These are phyloP conservation scores for Montipora foliosa DNA, from an alignment of 64 coral and sea anemone genomes.

Conservation along the genomic window DNA sequence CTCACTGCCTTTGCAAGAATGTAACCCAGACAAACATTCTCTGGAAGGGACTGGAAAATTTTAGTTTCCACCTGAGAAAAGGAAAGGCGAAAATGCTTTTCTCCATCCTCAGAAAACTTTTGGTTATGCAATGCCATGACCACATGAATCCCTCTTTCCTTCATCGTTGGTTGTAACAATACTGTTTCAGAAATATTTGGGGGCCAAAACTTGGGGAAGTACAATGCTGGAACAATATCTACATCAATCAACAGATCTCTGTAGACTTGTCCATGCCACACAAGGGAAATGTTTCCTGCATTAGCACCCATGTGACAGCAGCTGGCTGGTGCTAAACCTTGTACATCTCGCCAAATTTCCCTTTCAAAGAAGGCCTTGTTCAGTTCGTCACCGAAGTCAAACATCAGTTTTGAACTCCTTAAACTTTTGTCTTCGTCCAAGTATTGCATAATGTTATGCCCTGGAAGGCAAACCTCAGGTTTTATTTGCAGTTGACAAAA, in stretches of 20 bases:
- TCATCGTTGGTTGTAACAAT: not conserved
- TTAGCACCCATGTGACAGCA: not conserved
- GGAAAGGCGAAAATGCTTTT: conserved; percentile 42
- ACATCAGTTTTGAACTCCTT: conserved; percentile 10
- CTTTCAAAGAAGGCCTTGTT: not conserved
- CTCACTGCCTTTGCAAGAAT: conserved; percentile 48
- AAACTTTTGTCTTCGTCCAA: conserved; percentile 35
- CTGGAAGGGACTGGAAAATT: conserved; percentile 27
- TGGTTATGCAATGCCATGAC: conserved; percentile 11
- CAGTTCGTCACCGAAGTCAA: conserved; percentile 8
- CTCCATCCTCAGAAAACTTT: conserved; percentile 5
- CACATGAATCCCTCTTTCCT: conserved; percentile 14
- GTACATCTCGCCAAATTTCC: conserved; percentile 15
- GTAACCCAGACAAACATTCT: not conserved
- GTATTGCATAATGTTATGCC: not conserved
- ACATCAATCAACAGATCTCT: conserved; percentile 9
- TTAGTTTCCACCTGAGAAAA: conserved; percentile 21
- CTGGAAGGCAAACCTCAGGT: conserved; percentile 5
- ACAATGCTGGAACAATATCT: conserved; percentile 26
- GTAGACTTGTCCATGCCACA: conserved; percentile 29
- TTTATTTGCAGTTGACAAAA: conserved; percentile 30
- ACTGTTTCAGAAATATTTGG: not conserved
- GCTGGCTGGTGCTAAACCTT: not conserved
- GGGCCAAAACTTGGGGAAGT: conserved; percentile 39
- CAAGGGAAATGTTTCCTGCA: conserved; percentile 18